Evolutionary conservation across 2,888 invertebrate genomes (phyloP).

Genomic region (Galeruca laticollis): DNA sequence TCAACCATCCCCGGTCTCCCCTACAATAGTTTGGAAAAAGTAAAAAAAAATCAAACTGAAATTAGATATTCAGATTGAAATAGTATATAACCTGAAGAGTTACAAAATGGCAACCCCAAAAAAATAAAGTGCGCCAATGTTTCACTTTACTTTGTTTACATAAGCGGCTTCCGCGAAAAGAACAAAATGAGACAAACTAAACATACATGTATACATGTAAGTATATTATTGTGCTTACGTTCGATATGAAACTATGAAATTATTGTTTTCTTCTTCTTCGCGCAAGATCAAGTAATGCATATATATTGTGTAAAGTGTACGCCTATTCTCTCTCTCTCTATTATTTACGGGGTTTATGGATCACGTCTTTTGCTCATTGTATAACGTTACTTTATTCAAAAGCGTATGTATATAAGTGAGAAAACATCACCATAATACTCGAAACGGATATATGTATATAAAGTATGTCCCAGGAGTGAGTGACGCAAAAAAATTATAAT

Average conservation of each 20-base stretch:
- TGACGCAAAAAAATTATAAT: too few species aligned
- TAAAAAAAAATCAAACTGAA: background rate
- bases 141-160: constrained; percentile 18
- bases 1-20: too few species aligned
- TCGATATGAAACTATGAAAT: constrained; percentile 46
- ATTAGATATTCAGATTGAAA: too few species aligned
- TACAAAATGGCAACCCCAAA: background rate
- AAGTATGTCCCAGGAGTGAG: too few species aligned
- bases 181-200: constrained; percentile 27
- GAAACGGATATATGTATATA: too few species aligned
- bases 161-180: constrained; percentile 25
- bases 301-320: constrained; percentile 48
- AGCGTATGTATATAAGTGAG: too few species aligned
- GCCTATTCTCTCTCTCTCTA: constrained; percentile 13
- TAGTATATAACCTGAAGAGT: too few species aligned
- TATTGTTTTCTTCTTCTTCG: constrained; percentile 53
- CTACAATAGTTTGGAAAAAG: too few species aligned
- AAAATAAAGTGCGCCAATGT: background rate
- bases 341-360: constrained; percentile 29
- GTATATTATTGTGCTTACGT: constrained; percentile 41
- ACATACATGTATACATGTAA: constrained; percentile 53
- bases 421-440: background rate
- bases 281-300: constrained; percentile 54
- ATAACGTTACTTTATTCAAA: too few species aligned
- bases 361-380: constrained; percentile 18